A percentile compares a stretch with the other conserved stretches of the same genome.
Conservation (phyloP, 2,797 vertebrate species). For the Pseudochirops corinnae region DNA sequence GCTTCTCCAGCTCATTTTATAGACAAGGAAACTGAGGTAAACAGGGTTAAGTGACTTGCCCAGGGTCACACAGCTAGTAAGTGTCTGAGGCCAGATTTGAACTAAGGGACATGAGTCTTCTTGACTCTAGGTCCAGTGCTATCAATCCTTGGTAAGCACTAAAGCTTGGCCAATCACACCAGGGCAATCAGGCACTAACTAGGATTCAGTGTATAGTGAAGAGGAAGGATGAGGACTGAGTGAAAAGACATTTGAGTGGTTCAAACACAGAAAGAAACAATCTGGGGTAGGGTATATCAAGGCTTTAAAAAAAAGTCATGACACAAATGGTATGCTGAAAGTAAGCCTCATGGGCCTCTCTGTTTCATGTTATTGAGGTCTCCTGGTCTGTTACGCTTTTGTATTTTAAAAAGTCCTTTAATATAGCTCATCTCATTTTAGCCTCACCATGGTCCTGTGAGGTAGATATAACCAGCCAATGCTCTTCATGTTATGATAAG, state of each 20-base stretch:
- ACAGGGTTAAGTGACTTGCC: neutral
- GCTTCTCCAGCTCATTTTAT: neutral
- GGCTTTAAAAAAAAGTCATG: neutral
- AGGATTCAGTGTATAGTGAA: neutral
- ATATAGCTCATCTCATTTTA: conserved; percentile 22
- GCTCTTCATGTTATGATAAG: neutral
- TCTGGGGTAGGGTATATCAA: neutral
- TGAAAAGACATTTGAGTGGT: neutral
- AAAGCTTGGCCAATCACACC: neutral
- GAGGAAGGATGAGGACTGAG: neutral
- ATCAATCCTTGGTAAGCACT: neutral
- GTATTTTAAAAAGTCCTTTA: neutral
- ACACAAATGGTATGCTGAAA: neutral
- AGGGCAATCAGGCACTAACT: neutral
- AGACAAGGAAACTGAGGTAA: neutral
- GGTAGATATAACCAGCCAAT: neutral
- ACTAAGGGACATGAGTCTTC: neutral
- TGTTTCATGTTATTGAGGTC: neutral
- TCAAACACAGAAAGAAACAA: neutral
- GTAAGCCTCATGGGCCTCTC: neutral
- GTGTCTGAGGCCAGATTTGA: neutral
- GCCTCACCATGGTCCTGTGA: conserved; percentile 10
- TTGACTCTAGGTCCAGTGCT: neutral
- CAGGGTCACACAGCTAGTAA: neutral
- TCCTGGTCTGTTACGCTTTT: neutral